These are phyloP conservation scores for Cepaea hortensis DNA, from an alignment of 2,888 invertebrate species.

Conservation along the genomic window DNA sequence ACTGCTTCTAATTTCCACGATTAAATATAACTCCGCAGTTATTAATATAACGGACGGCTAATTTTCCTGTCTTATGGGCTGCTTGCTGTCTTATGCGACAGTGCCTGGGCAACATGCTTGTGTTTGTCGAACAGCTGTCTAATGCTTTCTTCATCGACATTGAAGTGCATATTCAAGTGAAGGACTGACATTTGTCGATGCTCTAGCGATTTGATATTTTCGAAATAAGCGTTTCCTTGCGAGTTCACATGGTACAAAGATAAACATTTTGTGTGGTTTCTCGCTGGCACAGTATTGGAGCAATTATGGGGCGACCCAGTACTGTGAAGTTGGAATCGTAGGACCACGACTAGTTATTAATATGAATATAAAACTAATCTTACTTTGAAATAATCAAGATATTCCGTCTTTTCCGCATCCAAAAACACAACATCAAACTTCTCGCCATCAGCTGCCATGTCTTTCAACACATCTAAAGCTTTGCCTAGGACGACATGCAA, in stretches of 20 bases:
- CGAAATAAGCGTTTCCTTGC: background rate
- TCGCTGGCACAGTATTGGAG: no score
- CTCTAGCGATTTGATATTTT: background rate
- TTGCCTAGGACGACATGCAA: background rate
- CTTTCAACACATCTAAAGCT: constrained; percentile 8
- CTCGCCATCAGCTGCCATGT: background rate
- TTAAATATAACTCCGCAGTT: no score
- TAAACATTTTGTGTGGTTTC: no score
- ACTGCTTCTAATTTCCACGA: no score
- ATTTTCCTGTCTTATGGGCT: no score
- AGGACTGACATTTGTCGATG: background rate
- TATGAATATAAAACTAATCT: background rate
- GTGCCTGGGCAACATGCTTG: no score
- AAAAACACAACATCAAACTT: constrained; percentile 21
- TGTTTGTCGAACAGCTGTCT: background rate
- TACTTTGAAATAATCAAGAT: constrained; percentile 31
- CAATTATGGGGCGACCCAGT: no score
- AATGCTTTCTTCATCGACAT: background rate
- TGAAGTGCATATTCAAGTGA: background rate
- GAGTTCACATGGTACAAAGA: background rate
- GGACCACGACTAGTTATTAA: background rate
- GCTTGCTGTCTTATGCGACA: no score
- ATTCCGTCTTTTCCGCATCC: constrained; percentile 19
- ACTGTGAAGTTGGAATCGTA: background rate
- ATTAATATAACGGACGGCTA: no score